Percentiles rank a stretch among this genome's conserved stretches.
Evolutionary conservation across 2,888 invertebrate genomes (phyloP).

Genomic region (Epirrhoe alternata): DNA sequence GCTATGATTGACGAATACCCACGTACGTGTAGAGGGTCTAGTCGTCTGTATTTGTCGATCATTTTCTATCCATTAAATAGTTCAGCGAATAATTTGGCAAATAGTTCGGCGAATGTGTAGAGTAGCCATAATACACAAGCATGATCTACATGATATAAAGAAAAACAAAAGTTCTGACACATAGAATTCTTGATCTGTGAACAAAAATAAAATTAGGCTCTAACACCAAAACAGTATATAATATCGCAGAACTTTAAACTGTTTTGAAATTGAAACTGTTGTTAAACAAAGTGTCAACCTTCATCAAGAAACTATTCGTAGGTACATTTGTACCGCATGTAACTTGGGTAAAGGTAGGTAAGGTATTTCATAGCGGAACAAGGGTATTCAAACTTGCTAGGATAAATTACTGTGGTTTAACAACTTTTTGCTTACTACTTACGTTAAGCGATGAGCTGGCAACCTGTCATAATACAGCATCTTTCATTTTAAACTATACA

Average conservation of each 20-base stretch:
- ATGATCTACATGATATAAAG: too few species aligned
- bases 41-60: too few species aligned
- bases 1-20: too few species aligned
- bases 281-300: constrained; percentile 33
- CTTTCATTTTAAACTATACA: too few species aligned
- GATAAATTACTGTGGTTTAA: constrained; percentile 15
- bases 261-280: constrained; percentile 28
- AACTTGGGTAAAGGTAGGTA: constrained; percentile 17
- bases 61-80: too few species aligned
- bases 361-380: constrained; percentile 19
- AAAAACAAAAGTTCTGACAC: too few species aligned
- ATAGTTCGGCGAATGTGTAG: too few species aligned
- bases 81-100: too few species aligned
- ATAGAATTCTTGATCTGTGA: not conserved
- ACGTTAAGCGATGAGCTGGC: not conserved
- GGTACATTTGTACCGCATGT: constrained; percentile 9
- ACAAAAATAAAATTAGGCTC: not conserved
- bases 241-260: constrained; percentile 1
- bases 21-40: too few species aligned
- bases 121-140: too few species aligned
- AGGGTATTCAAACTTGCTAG: constrained; percentile 15
- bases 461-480: not conserved
- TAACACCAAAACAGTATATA: not conserved
- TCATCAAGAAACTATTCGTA: constrained; percentile 31
- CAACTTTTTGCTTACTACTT: constrained; percentile 3